Evolutionary conservation across 2,888 invertebrate genomes (phyloP).

Genomic region (Stenurella melanura): DNA sequence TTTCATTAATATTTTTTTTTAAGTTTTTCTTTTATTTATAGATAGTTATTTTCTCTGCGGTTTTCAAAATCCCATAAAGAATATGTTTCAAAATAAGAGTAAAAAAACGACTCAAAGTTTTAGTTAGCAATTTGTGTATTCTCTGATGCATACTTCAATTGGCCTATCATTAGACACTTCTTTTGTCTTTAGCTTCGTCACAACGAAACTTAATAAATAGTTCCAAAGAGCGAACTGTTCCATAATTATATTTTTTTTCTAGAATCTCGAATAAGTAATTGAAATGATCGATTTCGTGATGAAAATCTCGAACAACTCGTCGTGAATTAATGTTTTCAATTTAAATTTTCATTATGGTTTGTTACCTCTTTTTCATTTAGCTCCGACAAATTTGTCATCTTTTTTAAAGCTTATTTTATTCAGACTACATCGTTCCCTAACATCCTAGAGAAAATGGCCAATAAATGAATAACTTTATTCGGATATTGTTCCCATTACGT

Average conservation of each 20-base stretch:
- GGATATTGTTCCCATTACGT: neutral
- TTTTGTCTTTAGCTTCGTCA: neutral
- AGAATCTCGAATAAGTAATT: neutral
- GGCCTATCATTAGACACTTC: neutral
- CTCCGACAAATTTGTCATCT: neutral
- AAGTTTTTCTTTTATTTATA: too few relatives aligned
- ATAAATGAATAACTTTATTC: neutral
- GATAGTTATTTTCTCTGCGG: too few relatives aligned
- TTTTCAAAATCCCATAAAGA: too few relatives aligned
- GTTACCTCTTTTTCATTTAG: neutral
- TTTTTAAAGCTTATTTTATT: neutral
- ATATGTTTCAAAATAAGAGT: too few relatives aligned
- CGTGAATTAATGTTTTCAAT: neutral
- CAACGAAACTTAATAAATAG: neutral
- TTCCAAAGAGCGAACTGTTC: neutral
- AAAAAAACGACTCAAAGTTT: too few relatives aligned
- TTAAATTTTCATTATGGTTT: neutral
- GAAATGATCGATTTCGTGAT: neutral
- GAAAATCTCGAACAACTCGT: neutral
- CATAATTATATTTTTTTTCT: neutral
- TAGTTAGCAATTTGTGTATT: too few relatives aligned
- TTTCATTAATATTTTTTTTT: too few relatives aligned
- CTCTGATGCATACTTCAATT: too few relatives aligned
- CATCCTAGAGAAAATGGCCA: neutral
- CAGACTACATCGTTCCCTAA: neutral